Evolutionary conservation across 2,888 invertebrate genomes (phyloP), one percentile per base, ranked within the genome.

Genomic region (Piscicola geometra): DNA sequence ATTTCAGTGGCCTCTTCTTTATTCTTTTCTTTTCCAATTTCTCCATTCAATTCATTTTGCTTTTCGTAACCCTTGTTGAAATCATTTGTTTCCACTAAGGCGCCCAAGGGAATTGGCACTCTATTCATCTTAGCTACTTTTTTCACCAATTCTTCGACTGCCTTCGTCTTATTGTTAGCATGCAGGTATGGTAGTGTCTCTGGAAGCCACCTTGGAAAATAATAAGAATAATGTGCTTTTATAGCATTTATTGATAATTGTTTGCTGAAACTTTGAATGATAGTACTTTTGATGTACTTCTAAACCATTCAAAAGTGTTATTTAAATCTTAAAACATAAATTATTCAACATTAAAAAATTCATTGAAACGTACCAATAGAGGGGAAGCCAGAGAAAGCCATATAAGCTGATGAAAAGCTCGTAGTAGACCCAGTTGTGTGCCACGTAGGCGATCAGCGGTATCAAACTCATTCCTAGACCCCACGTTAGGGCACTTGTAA

Each of bases 81-180:
- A 15, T 21, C 50, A 47, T 47, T 47, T n/a, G n/a, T n/a, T n/a
- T n/a, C n/a, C n/a, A n/a, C n/a, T n/a, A n/a, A n/a, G n/a, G n/a
- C n/a, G n/a, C n/a, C n/a, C n/a, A n/a, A n/a, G n/a, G n/a, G n/a
- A n/a, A n/a, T n/a, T n/a, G n/a, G n/a, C n/a, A 79, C 35, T 15
- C 73, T 71, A 71, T 81, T 81, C 35, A 80, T 74, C 41, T 76
- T 78, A 64, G 78, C 80, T n/a, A 80, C 80, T 25, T 73, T 77
- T 60, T 73, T 52, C 25, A 81, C 35, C 15, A 81, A 76, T 50
- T 73, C 52, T 60, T 79, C 70, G 21, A 77, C 78, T 64, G 77
- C 75, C 21, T 79, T 77, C 28, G 64, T 28, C 28, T 77, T 70
- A 47, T 73, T 72, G 47, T 79, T 79, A 9, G 79, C 78, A 30